Evolutionary conservation across 1,140 invertebrate species (phyloP), one percentile per base, ranked within the genome.

Genomic region (Tribolium madens): DNA sequence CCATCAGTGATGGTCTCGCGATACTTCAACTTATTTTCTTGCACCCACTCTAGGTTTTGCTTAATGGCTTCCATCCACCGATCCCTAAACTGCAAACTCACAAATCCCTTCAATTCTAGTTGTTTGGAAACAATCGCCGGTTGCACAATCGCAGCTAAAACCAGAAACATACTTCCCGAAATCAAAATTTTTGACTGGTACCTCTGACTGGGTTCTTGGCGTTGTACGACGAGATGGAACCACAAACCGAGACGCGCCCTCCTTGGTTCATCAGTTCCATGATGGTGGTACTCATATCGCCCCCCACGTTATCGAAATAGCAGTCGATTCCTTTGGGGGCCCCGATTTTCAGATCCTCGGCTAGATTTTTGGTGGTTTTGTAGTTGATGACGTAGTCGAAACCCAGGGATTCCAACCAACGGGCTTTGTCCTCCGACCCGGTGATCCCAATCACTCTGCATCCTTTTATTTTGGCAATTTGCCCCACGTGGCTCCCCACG

Each of bases 221-320:
- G 74, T 89, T 89, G 80, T 89, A 90, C 2, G 83, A 53, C 48
- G 87, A 87, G 52, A 86, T 86, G 21, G 89, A 87, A 12, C 91
- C 91, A 80, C 90, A 92, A 0, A 92, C 87, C 2, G 91, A 86
- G 9, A 92, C 85, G 64, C 91, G 84, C 4, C 91, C 91, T 70
- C 83, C 87, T 14, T 84, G 80, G 18, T 88, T 91, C 91, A 92
- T 92, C 46, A 89, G 85, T 53, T 86, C 85, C 64, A 91, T 87
- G 17, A 92, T 88, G n/a, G 81, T 84, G 9, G 86, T 88, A 73
- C 90, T 90, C 36, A 92, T 89, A 80, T 91, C 88, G 18, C 91
- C 91, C 31, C 91, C 91, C 12, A 72, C 92, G 84, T 93, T 93
- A 80, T 93, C 92, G 85, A 93, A 93, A 79, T 92, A 93, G 76